Base-by-base conservation (phyloP, 1,140 invertebrate species). In the Macrotrachela quadricornifera region DNA sequence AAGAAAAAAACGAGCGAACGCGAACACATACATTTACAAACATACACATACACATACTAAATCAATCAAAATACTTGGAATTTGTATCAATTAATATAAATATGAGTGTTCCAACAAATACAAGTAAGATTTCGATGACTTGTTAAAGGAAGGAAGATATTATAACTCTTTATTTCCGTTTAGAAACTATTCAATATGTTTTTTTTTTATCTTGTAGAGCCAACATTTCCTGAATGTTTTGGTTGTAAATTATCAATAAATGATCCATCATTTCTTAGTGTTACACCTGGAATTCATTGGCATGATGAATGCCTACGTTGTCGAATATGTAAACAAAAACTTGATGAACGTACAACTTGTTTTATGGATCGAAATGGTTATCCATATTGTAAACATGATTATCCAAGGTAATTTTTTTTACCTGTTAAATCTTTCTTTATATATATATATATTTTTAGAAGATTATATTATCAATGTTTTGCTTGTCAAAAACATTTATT, bases 341-440 rank as follows among this genome's bases (percentile, higher is more conserved):
- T 97, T 53, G 88, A 96, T 74, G 91, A 96, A 68, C 83, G 78
- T 58, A 92, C 87, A 72, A 95, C 90, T 51, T 95, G 90, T 72
- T 97, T 95, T 71, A 87, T 96, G 21, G 21, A 30, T 1, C 75
- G 86, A 57, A 87, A 95, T 66, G 90, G 90, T 54, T 94, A 92
- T 73, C 95, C 88, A 21, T 95, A 94, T 67, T 96, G 90, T 76
- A 92, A 94, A 71, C 74, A 82, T 60, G 91, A 97, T 75, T 97
- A 96, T 72, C 82, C 88, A 67, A 87, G 86, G 91, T 95, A 70
- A 63, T 63, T 50, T 15, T n/a, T 16, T n/a, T 16, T 4, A 46
- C 12, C 4, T 12, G 2, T 4, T 4, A 4, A 2, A 18, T 44
- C 2, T 18, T 44, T 18, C n/a, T 44, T 18, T n/a, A n/a, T 18